Base-by-base conservation (phyloP, 2,113 vertebrate species). In the Poicephalus gulielmi region DNA sequence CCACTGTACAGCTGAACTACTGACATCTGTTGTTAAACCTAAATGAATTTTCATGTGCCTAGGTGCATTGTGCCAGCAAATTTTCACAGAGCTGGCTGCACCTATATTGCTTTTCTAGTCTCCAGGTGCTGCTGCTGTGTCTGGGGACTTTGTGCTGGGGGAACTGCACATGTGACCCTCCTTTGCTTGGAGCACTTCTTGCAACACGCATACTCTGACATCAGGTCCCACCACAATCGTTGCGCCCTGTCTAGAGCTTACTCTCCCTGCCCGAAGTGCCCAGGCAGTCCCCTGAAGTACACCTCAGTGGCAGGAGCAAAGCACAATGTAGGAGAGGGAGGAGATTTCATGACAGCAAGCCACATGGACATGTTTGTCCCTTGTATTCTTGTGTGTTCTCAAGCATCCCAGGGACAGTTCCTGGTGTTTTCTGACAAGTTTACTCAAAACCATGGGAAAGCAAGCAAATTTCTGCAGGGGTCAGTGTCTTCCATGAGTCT, bases 1-100 rank as follows among this genome's bases (percentile, higher is more conserved):
- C 46, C 37, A 46, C 71, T 22, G 44, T 92, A 59, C 83, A 94
- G 87, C 75, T 92, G 79, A 96, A 66, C 66, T 73, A 39, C 76
- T 91, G 53, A 17, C 92, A 77, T 93, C 90, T 89, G 77, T 69
- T 92, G 67, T 52, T 86, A 66, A 92, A 75, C 47, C 22, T 60
- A 64, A 88, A 86, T 1, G 0, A 75, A 64, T 90, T 95, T 70
- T 83, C 76, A 57, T 33, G 15, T 90, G 49, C 49, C 12, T 74
- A 67, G 41, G 75, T 83, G 49, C 3, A 2, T 17, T 8, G 20
- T 88, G 71, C 31, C 66, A 78, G 23, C 15, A 47, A 60, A 33
- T 83, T 91, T 66, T 71, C 52, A 64, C 18, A 15, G 62, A 31
- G 15, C 53, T 83, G 47, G 13, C 22, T 4, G 0, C 62, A 83